phyloP scores from a whole-genome alignment of 92 coral and sea anemone genomes.

The Pocillopora grandis region DNA sequence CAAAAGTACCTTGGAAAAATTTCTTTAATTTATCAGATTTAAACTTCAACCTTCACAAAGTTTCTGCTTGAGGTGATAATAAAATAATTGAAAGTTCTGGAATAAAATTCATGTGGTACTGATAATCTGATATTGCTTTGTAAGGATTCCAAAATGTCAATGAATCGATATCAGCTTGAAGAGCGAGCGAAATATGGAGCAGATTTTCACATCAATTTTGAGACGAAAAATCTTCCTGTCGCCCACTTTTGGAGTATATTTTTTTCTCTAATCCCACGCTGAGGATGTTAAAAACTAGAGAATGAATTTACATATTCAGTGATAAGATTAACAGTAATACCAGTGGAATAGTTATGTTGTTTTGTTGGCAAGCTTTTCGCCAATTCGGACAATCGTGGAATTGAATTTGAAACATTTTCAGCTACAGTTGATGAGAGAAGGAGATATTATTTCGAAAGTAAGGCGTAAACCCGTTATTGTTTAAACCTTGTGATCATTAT shows the following conservation, averaged over 20 bases:
- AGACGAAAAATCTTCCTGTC: too few relatives aligned
- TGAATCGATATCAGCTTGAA: background rate
- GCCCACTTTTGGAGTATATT: too few relatives aligned
- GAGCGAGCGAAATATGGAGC: too few relatives aligned
- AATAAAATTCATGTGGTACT: background rate
- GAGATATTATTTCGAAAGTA: background rate
- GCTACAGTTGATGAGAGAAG: background rate
- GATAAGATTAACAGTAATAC: too few relatives aligned
- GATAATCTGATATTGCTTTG: background rate
- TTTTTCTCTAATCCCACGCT: too few relatives aligned
- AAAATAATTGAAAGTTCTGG: background rate
- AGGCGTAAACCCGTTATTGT: conserved; percentile 14
- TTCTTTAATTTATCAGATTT: background rate
- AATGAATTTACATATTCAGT: too few relatives aligned
- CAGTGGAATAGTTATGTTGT: too few relatives aligned
- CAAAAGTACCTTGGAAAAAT: background rate
- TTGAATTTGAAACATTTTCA: background rate
- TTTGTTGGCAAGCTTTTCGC: too few relatives aligned
- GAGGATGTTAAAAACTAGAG: too few relatives aligned
- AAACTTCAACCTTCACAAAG: conserved; percentile 6
- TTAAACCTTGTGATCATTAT: conserved; percentile 17
- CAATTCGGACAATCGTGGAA: too few relatives aligned
- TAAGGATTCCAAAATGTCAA: background rate
- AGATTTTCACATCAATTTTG: too few relatives aligned
- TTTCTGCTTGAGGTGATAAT: background rate